Evolutionary conservation across 2,113 vertebrate species (phyloP).

Genomic region (Neotoma lepida): DNA sequence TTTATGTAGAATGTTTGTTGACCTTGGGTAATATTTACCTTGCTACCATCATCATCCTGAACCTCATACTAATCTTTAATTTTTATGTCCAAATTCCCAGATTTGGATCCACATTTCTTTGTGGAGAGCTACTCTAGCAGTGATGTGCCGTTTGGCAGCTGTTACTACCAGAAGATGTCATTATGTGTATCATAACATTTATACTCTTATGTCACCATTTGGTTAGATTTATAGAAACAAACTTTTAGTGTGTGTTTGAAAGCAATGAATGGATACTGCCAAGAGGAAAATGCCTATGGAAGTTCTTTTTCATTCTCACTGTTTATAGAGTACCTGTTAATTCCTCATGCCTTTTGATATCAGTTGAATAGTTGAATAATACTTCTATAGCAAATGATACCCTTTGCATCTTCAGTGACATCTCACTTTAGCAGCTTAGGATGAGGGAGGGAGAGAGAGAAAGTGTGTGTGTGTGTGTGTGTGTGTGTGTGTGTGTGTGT

Average conservation of each 20-base stretch:
- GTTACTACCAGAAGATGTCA: constrained; percentile 55
- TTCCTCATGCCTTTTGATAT: constrained; percentile 8
- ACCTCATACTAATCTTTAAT: not conserved
- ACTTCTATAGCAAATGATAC: not conserved
- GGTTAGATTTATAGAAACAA: constrained; percentile 54
- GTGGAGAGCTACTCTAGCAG: constrained; percentile 33
- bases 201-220: constrained; percentile 38
- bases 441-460: not conserved
- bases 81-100: not conserved
- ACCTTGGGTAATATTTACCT: not conserved
- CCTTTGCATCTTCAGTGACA: not conserved
- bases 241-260: constrained; percentile 46
- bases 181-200: constrained; percentile 39
- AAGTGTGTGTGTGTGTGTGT: too few species aligned
- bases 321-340: constrained; percentile 26
- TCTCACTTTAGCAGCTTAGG: not conserved
- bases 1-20: constrained; percentile 6
- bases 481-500: too few species aligned
- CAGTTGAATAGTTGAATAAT: constrained; percentile 4
- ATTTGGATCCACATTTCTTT: not conserved
- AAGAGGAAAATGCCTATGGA: constrained; percentile 42
- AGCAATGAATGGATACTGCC: constrained; percentile 6
- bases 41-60: not conserved
- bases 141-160: constrained; percentile 31
- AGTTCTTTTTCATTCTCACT: constrained; percentile 22